Conservation (phyloP, 2,888 invertebrate species). For the Unio delphinus region DNA sequence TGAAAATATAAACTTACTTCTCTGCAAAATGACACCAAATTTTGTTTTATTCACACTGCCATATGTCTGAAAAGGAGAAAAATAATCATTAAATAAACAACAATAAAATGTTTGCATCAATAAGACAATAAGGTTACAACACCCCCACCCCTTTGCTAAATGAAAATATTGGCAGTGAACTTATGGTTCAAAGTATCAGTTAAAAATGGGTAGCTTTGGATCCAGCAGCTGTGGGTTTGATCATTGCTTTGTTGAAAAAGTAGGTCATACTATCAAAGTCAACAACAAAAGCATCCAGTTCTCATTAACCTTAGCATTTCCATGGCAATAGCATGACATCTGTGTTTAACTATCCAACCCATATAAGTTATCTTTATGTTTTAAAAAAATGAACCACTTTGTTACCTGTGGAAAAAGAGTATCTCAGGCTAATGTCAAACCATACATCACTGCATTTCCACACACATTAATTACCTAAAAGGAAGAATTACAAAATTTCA, state of each 20-base stretch:
- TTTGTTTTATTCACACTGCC: constrained; percentile 4
- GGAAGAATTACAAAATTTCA: background rate
- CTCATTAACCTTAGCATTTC: too few relatives aligned
- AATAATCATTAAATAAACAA: background rate
- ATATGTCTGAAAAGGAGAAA: constrained; percentile 2
- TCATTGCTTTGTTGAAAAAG: too few relatives aligned
- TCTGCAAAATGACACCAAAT: constrained; percentile 6
- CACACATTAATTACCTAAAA: constrained; percentile 5
- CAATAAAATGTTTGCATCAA: background rate
- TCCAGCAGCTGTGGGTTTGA: too few relatives aligned
- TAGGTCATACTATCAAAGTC: too few relatives aligned
- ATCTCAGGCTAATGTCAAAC: constrained; percentile 3
- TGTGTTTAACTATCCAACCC: background rate
- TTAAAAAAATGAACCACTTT: background rate
- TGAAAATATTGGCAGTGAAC: too few relatives aligned
- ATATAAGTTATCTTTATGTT: too few relatives aligned
- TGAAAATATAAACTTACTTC: constrained; percentile 1
- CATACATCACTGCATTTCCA: constrained; percentile 3
- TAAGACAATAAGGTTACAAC: too few relatives aligned
- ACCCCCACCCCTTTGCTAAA: too few relatives aligned
- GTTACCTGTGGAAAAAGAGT: constrained; percentile 7
- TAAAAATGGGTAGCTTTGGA: too few relatives aligned
- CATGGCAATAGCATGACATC: too few relatives aligned
- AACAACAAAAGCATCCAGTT: too few relatives aligned
- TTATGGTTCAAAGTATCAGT: too few relatives aligned